Conservation (phyloP, 1,140 invertebrate species). For the Gerris buenoi region DNA sequence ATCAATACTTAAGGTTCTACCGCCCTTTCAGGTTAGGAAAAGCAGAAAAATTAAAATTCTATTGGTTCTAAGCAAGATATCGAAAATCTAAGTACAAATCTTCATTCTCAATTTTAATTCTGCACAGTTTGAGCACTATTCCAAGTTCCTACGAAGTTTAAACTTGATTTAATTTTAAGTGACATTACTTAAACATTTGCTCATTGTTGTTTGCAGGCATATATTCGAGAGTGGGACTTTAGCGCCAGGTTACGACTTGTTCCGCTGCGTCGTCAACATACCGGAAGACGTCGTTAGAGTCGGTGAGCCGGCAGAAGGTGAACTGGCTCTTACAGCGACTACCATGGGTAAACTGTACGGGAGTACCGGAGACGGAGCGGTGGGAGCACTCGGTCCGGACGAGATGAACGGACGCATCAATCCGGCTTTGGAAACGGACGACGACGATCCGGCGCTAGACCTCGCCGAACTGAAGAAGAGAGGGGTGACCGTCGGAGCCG, state of each 20-base stretch:
- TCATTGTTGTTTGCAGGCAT: slow-evolving; percentile 31
- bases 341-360: slow-evolving; percentile 31
- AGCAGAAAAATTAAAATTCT: too few species aligned
- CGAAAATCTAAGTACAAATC: too few species aligned
- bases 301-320: slow-evolving; percentile 65
- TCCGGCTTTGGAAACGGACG: slow-evolving; percentile 82
- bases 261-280: slow-evolving; percentile 92
- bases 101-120: too few species aligned
- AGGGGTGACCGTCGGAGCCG: background rate
- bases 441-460: slow-evolving; percentile 36
- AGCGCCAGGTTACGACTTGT: slow-evolving; percentile 75
- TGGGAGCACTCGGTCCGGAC: slow-evolving; percentile 49
- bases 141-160: too few species aligned
- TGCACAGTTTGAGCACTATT: too few species aligned
- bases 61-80: too few species aligned
- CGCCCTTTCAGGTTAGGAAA: too few species aligned
- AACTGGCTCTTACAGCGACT: slow-evolving; percentile 45
- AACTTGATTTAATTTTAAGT: too few species aligned
- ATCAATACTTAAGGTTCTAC: too few species aligned
- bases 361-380: slow-evolving; percentile 40
- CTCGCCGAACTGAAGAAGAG: slow-evolving; percentile 12
- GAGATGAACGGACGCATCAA: slow-evolving; percentile 88
- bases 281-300: slow-evolving; percentile 71
- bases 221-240: slow-evolving; percentile 69
- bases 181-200: too few species aligned